Evolutionary conservation across 2,797 vertebrate species (phyloP), one percentile per base, ranked within the genome.

Genomic region (Otolemur crassicaudatus): DNA sequence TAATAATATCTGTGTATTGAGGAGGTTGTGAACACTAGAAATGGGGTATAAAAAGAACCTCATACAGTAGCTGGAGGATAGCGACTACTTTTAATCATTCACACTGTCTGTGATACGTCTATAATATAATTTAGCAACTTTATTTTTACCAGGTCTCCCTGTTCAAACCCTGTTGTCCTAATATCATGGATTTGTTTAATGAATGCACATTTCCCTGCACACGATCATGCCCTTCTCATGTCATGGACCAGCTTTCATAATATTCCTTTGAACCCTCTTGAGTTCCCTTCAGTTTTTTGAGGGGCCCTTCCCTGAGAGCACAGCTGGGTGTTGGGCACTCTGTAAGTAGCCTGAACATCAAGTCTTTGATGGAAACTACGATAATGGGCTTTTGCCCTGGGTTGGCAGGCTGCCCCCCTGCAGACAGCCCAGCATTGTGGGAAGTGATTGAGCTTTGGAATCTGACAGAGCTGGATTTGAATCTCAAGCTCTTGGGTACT

Each of bases 161-260:
- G 10, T 87, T 95, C 77, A 87, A 65, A 72, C 46, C 56, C 86
- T 81, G 80, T 90, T 63, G 34, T 87, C 85, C 56, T 56, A 82
- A 46, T 79, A 56, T 37, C 34, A 13, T n/a, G 53, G 58, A 29
- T 90, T 27, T 87, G 14, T 75, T 70, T 27, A 79, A 14, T 0
- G 29, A 65, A 17, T 29, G 34, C 3, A 0, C 46, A 29, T 70
- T 93, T 63, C 23, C 67, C 63, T 84, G 17, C 58, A 9, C 23
- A 40, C 31, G 0, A 0, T 76, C 37, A 23, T 14, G 76, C 58
- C 40, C 12, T 87, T 77, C 53, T 10, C 10, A 9, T 29, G 2
- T 63, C 40, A 10, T 2, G 1, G 75, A 31, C 20, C 49, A n/a
- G 63, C 72, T 87, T 60, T 61, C 43, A 23, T 6, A 34, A 19